Base-by-base conservation (phyloP, 2,888 invertebrate species). In the Eucriotettix oculatus region DNA sequence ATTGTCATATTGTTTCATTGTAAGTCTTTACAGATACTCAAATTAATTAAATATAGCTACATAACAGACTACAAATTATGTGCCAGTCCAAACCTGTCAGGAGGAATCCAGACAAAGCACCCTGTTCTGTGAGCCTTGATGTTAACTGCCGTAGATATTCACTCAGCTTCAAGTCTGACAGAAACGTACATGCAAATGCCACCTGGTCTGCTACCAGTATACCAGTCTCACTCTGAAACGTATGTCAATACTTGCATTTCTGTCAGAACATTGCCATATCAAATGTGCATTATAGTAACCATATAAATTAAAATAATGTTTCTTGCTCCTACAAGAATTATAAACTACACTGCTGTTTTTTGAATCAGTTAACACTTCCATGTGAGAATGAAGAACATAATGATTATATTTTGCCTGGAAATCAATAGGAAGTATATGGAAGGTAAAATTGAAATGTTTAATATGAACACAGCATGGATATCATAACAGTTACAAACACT, bases 141-240 rank as follows among this genome's bases (percentile, higher is more conserved):
- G 84, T 82, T 59, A 90, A 79, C 65, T 78, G 79, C 64, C 84
- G 83, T 57, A 95, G 78, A 75, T 87, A 95, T 54, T 90, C 89
- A 61, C 81, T 76, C 64, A 96, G 77, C 74, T 87, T 83, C 16
- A 76, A 76, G 75, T 96, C 95, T 1, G 90, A 82, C 41, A 94
- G 77, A 76, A 86, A 94, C 69, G 85, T 84, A 69, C 90, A 86
- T 17, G 93, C 92, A 75, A 94, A 92, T n/a, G 92, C 93, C 58
- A 94, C 85, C 68, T 90, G 80, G 75, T 94, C 94, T 66, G 87
- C 86, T 10, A 96, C 83, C 0, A 87, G 84, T 75, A 96, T 85
- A 55, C 85, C 89, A 53, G 79, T 82, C 73, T 95, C 94, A 69
- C 84, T 84, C 87, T 92, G 71, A 57, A 76, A 16, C 52, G 56